Percentiles rank a stretch among this genome's conserved stretches.
Evolutionary conservation across 2,113 vertebrate species (phyloP).

Genomic region (Dendrocopos noguchii): DNA sequence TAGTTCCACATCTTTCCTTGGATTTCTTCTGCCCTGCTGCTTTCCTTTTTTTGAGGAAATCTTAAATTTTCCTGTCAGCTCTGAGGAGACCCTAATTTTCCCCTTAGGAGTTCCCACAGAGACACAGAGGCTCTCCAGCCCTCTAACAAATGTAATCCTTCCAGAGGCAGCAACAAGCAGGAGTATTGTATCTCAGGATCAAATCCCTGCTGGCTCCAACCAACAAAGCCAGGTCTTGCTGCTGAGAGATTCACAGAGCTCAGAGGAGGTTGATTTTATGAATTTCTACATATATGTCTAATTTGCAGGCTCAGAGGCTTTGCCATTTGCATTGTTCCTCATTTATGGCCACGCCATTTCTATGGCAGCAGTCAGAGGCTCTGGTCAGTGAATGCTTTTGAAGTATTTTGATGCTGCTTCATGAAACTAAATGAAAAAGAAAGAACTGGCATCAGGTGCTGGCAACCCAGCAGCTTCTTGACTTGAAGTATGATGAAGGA

Average conservation of each 20-base stretch:
- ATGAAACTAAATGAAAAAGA: accelerated
- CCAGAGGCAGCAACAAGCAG: not conserved
- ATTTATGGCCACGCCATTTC: accelerated
- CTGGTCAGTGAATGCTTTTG: accelerated
- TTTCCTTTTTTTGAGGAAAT: slow-evolving; percentile 54
- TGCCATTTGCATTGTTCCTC: not conserved
- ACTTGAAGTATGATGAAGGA: not conserved
- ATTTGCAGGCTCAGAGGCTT: not conserved
- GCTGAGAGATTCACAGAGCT: not conserved
- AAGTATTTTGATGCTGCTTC: not conserved
- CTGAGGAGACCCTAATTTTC: slow-evolving; percentile 11
- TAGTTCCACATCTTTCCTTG: not conserved
- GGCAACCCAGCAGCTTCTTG: not conserved
- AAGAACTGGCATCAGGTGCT: not conserved
- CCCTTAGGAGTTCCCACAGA: slow-evolving; percentile 8
- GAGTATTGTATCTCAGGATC: not conserved
- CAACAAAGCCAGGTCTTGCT: not conserved
- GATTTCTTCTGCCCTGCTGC: slow-evolving; percentile 34
- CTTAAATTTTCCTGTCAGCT: slow-evolving; percentile 49
- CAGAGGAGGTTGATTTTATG: not conserved
- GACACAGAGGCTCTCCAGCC: not conserved
- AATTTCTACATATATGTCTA: not conserved
- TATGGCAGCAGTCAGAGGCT: not conserved
- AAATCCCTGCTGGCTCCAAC: not conserved
- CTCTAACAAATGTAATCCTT: not conserved